phyloP scores from a whole-genome alignment of 2,888 invertebrate genomes.

The Hyles lineata region DNA sequence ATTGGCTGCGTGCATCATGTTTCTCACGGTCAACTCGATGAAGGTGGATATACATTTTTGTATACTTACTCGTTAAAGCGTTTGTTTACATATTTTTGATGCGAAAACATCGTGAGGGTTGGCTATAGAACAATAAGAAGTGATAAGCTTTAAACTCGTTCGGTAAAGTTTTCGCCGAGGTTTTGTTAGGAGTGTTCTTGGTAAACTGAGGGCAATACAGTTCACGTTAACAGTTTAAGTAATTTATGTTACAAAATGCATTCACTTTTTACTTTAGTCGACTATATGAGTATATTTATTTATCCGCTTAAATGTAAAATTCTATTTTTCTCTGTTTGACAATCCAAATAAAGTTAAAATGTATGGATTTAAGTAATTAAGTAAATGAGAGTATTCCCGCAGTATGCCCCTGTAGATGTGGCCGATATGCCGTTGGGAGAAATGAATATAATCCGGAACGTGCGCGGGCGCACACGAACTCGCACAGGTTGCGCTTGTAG shows the following conservation, averaged over 20 bases:
- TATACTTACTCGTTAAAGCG: background rate
- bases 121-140: background rate
- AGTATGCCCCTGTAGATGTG: constrained; percentile 21
- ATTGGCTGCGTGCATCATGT: constrained; percentile 4
- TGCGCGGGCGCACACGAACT: constrained; percentile 41
- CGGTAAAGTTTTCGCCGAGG: background rate
- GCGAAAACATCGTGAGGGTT: background rate
- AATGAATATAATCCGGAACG: constrained; percentile 46
- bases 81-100: constrained; percentile 11
- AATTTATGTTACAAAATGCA: no score
- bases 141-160: background rate
- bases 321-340: background rate
- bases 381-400: background rate
- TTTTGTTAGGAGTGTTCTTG: background rate
- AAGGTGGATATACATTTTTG: background rate
- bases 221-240: no score
- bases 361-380: background rate
- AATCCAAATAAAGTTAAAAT: background rate
- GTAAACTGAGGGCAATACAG: background rate
- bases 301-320: background rate
- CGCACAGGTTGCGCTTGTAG: constrained; percentile 27
- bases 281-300: no score
- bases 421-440: constrained; percentile 36
- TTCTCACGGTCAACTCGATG: constrained; percentile 5
- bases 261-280: no score